Base-by-base conservation (phyloP, 2,888 invertebrate species). In the Theretra japonica region DNA sequence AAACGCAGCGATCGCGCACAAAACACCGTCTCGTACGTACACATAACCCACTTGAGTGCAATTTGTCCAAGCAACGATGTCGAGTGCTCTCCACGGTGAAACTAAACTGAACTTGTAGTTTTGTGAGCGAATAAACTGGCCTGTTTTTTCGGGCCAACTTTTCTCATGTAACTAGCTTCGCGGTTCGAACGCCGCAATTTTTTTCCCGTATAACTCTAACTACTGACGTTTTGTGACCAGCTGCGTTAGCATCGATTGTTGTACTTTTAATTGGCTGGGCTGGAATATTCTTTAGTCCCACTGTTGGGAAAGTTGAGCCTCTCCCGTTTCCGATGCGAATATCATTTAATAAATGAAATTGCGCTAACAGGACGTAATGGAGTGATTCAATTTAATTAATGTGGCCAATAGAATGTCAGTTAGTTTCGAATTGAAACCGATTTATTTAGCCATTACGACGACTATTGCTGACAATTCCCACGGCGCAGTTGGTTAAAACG, bases 31-130 rank as follows among this genome's bases (percentile, higher is more conserved):
- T 82, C 82, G 85, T 84, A 73, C 75, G 77, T 85, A 74, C 70
- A 70, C 70, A 65, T 73, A 78, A 77, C 73, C 80, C 88, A 84
- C 89, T 89, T 75, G 89, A 86, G 91, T 87, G 86, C 89, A 92
- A 90, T 92, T 90, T 88, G 90, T 90, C 89, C 88, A 79, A 85
- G 86, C 86, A 77, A 84, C 85, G 87, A 82, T 80, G 83, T 78
- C 78, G 79, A 90, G 90, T 79, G 81, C 86, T 79, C 91, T 89
- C 82, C 75, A 75, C 81, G 85, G 83, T 82, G 84, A 86, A 86
- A 88, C 88, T 88, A 88, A 89, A 88, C 89, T 88, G 81, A 88
- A 88, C 88, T 88, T 80, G 85, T 87, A 89, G 86, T 87, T 87
- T 82, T 82, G 83, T 82, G 81, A 85, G 83, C 82, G 82, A 85